Conservation (phyloP, 2,797 vertebrate species). For the Enteromius afrohamiltoni region DNA sequence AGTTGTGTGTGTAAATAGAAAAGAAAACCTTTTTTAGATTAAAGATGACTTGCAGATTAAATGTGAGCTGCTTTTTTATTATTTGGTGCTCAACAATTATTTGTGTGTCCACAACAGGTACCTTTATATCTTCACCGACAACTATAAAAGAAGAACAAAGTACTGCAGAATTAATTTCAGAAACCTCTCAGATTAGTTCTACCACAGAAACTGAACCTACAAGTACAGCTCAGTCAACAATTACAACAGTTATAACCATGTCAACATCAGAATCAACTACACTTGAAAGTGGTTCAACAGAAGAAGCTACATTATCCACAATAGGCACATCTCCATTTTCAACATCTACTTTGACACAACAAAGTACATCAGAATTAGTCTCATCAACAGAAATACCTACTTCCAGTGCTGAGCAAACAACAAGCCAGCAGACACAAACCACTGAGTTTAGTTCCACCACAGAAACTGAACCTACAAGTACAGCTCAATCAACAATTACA, state of each 20-base stretch:
- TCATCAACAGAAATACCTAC: background rate
- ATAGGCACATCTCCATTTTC: background rate
- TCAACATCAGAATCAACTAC: background rate
- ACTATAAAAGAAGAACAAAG: background rate
- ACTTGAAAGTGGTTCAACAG: background rate
- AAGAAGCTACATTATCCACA: background rate
- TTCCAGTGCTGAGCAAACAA: background rate
- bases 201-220: background rate
- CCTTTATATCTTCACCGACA: background rate
- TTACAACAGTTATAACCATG: background rate
- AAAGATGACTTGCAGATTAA: too few relatives aligned
- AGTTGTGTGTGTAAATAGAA: too few relatives aligned
- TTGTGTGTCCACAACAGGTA: background rate
- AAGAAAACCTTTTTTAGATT: too few relatives aligned
- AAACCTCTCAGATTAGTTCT: background rate
- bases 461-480: background rate
- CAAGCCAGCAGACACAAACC: slow-evolving; percentile 4
- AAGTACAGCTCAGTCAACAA: background rate
- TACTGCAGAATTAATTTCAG: background rate
- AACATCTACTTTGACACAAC: background rate
- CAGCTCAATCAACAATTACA: background rate
- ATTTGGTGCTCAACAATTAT: too few relatives aligned
- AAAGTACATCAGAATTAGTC: background rate
- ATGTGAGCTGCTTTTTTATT: too few relatives aligned
- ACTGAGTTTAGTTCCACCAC: background rate